Conservation (phyloP, 2,797 vertebrate genomes). For the Hafferia zeledoni region DNA sequence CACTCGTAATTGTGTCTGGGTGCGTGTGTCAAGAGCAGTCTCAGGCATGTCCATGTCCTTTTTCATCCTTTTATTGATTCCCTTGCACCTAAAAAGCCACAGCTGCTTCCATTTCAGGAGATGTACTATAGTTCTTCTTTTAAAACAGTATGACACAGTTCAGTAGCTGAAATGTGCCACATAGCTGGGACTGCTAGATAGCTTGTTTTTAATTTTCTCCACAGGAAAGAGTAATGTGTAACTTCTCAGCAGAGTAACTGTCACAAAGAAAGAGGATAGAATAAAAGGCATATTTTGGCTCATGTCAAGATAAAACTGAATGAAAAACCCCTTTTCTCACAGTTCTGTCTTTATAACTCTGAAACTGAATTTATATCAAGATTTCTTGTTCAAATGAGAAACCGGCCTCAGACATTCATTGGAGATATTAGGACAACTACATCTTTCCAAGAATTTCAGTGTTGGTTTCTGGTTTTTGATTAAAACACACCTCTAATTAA, state of each 20-base stretch:
- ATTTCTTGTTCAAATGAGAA: conserved; percentile 12
- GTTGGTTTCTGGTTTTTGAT: background rate
- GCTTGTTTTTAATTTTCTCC: conserved; percentile 74
- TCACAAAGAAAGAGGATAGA: conserved; percentile 46
- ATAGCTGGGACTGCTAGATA: conserved; percentile 59
- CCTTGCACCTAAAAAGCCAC: conserved; percentile 58
- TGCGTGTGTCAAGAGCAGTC: background rate
- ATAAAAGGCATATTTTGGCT: conserved; percentile 64
- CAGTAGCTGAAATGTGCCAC: conserved; percentile 54
- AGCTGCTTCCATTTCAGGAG: conserved; percentile 66
- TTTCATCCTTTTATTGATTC: conserved; percentile 59
- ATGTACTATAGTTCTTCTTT: conserved; percentile 55
- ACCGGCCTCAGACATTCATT: background rate
- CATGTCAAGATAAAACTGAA: conserved; percentile 61
- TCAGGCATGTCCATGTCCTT: background rate
- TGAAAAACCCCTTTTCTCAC: background rate
- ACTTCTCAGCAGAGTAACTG: conserved; percentile 64
- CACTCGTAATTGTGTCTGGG: background rate
- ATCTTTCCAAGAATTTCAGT: background rate
- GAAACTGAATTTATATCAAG: conserved; percentile 38
- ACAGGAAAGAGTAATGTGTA: conserved; percentile 63
- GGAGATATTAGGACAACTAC: background rate
- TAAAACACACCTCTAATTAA: conserved; percentile 23
- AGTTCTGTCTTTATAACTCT: conserved; percentile 33
- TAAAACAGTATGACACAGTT: conserved; percentile 67